These are phyloP conservation scores for Hydrotaea diabolus DNA, from an alignment of 2,888 invertebrate species.

Conservation along the genomic window DNA sequence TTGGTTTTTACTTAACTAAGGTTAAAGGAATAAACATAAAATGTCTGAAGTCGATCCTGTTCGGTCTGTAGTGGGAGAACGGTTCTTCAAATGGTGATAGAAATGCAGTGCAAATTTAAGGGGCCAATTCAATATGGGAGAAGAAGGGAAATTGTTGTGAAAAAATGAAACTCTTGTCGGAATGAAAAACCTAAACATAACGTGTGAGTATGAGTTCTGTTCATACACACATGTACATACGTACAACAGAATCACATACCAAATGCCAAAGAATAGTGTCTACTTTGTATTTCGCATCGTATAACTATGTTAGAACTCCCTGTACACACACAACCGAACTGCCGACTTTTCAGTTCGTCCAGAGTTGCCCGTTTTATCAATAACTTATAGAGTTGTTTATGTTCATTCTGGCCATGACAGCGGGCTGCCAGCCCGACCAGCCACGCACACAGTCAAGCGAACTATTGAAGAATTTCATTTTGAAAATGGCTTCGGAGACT, in stretches of 20 bases:
- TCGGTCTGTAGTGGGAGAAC: not conserved
- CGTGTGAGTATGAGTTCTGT: not conserved
- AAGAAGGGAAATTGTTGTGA: not conserved
- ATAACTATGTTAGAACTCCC: not conserved
- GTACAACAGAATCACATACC: not conserved
- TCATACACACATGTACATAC: not conserved
- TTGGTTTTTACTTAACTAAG: constrained; percentile 27
- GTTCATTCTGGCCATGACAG: not conserved
- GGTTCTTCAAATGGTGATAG: not conserved
- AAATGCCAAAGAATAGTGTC: not conserved
- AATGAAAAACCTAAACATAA: not conserved
- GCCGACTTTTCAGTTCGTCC: not conserved
- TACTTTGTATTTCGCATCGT: not conserved
- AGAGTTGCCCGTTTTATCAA: not conserved
- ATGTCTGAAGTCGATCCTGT: constrained; percentile 7
- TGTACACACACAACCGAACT: not conserved
- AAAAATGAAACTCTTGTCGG: not conserved
- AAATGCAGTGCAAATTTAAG: constrained; percentile 8
- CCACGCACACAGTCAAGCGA: not conserved
- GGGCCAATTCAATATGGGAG: constrained; percentile 11
- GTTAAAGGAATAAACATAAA: constrained; percentile 29
- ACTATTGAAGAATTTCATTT: constrained; percentile 48
- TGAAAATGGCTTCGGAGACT: constrained; percentile 46
- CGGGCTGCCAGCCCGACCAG: not conserved
- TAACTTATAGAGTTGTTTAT: constrained; percentile 29